phyloP scores from a whole-genome alignment of 2,113 vertebrate genomes.

The Murina feae region DNA sequence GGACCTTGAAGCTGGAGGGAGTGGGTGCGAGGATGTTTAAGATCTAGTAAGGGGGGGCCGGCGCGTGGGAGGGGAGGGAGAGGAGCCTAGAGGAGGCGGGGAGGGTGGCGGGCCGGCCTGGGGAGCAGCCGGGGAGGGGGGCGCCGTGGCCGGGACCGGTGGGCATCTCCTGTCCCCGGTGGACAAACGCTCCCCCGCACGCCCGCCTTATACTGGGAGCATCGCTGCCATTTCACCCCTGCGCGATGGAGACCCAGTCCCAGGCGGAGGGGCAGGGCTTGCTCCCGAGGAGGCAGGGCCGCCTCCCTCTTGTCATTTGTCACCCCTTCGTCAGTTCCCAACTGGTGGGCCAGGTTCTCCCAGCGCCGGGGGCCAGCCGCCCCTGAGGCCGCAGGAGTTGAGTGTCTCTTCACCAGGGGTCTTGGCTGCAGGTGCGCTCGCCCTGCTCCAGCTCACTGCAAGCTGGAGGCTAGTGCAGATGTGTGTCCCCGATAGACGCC shows the following conservation, averaged over 20 bases:
- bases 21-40: background rate
- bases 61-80: background rate
- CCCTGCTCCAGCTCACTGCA: fast-evolving
- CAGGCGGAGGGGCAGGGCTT: background rate
- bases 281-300: background rate
- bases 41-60: background rate
- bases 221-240: background rate
- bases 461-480: background rate
- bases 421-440: fast-evolving
- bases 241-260: background rate
- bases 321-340: background rate
- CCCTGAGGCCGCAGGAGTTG: background rate
- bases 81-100: background rate
- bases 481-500: too few species aligned
- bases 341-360: background rate
- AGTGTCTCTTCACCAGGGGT: background rate
- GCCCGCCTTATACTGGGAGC: background rate
- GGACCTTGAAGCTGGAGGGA: background rate
- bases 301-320: background rate
- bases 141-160: background rate
- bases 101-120: background rate
- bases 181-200: too few species aligned
- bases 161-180: too few species aligned
- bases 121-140: background rate
- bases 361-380: background rate